Conservation (phyloP, 2,113 vertebrate genomes). For the Alces alces region DNA sequence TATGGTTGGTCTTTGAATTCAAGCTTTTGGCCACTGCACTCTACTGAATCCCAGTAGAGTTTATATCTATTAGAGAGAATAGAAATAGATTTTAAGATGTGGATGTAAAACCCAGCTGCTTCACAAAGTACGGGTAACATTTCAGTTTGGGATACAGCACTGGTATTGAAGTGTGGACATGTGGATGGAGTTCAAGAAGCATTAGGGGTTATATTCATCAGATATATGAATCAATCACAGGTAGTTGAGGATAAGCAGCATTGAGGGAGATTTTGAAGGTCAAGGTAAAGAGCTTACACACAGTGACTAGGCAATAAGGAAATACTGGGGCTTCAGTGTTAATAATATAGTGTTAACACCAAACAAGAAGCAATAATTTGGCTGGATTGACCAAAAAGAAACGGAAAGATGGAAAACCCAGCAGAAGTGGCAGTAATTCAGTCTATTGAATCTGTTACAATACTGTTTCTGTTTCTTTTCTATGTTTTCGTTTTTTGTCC, state of each 20-base stretch:
- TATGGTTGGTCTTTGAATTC: not conserved
- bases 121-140: not conserved
- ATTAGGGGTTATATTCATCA: not conserved
- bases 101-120: not conserved
- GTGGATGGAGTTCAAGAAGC: not conserved
- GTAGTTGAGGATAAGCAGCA: not conserved
- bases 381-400: not conserved
- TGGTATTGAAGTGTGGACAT: not conserved
- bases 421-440: not conserved
- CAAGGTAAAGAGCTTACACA: not conserved
- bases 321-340: not conserved
- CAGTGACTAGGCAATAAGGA: not conserved
- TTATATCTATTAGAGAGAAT: not conserved
- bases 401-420: not conserved
- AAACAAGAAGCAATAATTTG: not conserved
- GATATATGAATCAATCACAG: not conserved
- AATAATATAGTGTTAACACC: not conserved
- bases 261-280: not conserved
- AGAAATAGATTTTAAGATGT: slow-evolving; percentile 9
- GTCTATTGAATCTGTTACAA: not conserved
- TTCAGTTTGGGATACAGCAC: not conserved
- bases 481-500: not conserved
- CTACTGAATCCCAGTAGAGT: not conserved
- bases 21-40: not conserved
- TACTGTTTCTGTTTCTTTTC: not conserved